Base-by-base conservation (phyloP, 2,113 vertebrate species). In the Eubucco bourcierii region DNA sequence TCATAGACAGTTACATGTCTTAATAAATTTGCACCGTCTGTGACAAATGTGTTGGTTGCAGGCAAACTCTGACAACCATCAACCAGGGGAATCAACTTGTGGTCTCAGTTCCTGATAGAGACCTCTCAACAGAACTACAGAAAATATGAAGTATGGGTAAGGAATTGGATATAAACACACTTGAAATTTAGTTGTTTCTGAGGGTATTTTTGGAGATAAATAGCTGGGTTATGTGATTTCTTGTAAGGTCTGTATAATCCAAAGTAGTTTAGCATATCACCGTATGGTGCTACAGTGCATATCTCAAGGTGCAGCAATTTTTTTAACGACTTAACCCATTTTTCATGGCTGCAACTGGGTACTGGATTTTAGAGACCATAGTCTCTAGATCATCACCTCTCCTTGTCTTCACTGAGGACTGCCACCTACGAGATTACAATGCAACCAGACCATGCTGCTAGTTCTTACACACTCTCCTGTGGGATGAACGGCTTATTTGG, bases 71-170 rank as follows among this genome's bases (percentile, higher is more conserved):
- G 79, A 7, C 12, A 87, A 29, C 6, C 9, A 13, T 28, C 17
- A 81, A 3, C 9, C 12, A 37, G 21, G 59, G 20, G 16, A 9
- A 58, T 44, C 60, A 63, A 56, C 18, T 10, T 71, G 70, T 75
- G 24, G 29, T 28, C 24, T 82, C 61, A 64, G 28, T 20, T 90
- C 24, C 56, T 67, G 31, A 21, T 28, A 74, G 14, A 72, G 9
- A 20, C 12, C 58, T 33, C 58, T 63, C 25, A 67, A 52, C n/a
- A 78, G 29, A 7, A 17, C 18, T 46, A 15, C 24, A 67, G 70
- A 61, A 78, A 83, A 58, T 34, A 31, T 4, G 5, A 80, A 47
- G 23, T 28, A 41, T 0, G 0, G 0, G 1, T 25, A 25, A 63
- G 28, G 37, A 80, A 39, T 4, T 46, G 9, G 5, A 10, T 85